phyloP scores from a whole-genome alignment of 2,888 invertebrate genomes.

The Erpobdella octoculata region DNA sequence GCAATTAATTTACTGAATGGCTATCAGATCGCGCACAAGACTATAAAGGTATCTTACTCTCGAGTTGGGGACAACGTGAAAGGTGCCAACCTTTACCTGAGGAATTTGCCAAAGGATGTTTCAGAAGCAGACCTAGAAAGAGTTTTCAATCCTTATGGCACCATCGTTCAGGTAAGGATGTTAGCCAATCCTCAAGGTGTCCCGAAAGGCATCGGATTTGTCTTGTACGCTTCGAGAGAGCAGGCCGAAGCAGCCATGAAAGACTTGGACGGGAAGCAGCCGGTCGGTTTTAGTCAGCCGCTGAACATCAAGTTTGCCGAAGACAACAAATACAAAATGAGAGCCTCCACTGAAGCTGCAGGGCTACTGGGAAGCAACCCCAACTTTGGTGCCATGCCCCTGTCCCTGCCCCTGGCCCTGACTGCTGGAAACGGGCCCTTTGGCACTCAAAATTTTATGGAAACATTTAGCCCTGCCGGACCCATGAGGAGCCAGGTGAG shows the following conservation, averaged over 20 bases:
- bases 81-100: slow-evolving; percentile 85
- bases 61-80: slow-evolving; percentile 84
- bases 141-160: slow-evolving; percentile 78
- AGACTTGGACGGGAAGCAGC: slow-evolving; percentile 32
- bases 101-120: slow-evolving; percentile 66
- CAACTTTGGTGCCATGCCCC: slow-evolving; percentile 18
- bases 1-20: slow-evolving; percentile 83
- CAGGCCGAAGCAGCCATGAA: slow-evolving; percentile 34
- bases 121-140: slow-evolving; percentile 71
- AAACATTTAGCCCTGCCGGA: slow-evolving; percentile 27
- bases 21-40: slow-evolving; percentile 77
- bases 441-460: too few relatives aligned
- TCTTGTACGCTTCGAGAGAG: slow-evolving; percentile 61
- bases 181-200: slow-evolving; percentile 78
- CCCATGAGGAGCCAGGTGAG: slow-evolving; percentile 32
- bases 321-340: slow-evolving; percentile 58
- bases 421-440: too few relatives aligned
- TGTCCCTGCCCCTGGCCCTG: slow-evolving; percentile 3
- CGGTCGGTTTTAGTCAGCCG: slow-evolving; percentile 57
- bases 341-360: slow-evolving; percentile 26
- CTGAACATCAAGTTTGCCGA: slow-evolving; percentile 77
- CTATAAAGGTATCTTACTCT: slow-evolving; percentile 75
- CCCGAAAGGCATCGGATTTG: slow-evolving; percentile 84
- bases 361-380: neutral
- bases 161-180: slow-evolving; percentile 75